These are phyloP conservation scores for Triplophysa siluroides DNA, from an alignment of 2,113 vertebrate genomes.

Conservation along the genomic window DNA sequence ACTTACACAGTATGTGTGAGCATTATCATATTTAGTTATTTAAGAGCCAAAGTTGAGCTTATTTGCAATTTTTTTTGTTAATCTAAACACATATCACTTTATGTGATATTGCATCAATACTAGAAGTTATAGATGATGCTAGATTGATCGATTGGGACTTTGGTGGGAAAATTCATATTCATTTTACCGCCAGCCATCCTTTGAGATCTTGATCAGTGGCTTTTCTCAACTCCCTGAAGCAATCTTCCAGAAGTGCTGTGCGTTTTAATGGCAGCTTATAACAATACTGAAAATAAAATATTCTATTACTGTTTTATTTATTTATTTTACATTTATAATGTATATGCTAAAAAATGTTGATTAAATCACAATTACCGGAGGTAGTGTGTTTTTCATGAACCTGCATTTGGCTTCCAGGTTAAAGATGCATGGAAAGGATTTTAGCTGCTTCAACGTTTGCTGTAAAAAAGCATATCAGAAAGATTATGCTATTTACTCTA, in stretches of 20 bases:
- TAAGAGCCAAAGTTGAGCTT: too few species aligned
- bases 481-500: background rate
- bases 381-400: background rate
- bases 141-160: too few species aligned
- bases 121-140: too few species aligned
- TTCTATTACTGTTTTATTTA: background rate
- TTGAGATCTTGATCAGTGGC: constrained; percentile 56
- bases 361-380: background rate
- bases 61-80: too few species aligned
- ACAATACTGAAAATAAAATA: background rate
- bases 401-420: constrained; percentile 55
- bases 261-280: constrained; percentile 58
- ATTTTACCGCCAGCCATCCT: constrained; percentile 52
- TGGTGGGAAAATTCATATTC: background rate
- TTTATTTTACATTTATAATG: too few species aligned
- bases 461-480: constrained; percentile 1
- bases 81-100: too few species aligned
- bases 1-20: too few species aligned
- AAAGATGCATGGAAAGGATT: constrained; percentile 48
- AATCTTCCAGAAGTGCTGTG: constrained; percentile 66
- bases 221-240: constrained; percentile 58
- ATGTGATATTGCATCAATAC: too few species aligned
- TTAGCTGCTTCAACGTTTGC: background rate
- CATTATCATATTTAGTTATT: too few species aligned
- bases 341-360: too few species aligned